Evolutionary conservation across 2,797 vertebrate species (phyloP).

Genomic region (Sebastes jordani): DNA sequence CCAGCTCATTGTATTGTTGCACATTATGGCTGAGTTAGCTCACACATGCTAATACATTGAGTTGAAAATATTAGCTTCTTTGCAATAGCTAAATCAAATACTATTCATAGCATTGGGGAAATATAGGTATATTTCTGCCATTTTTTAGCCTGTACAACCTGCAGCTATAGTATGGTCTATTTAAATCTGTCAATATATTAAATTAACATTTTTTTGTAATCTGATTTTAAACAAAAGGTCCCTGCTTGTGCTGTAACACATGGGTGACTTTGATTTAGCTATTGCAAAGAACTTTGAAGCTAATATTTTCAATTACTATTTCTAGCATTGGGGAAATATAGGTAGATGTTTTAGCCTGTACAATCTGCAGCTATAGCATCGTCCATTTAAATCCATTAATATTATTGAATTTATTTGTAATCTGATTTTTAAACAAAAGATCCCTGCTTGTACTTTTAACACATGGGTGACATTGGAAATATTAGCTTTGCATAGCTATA

Average conservation of each 20-base stretch:
- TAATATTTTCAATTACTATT: too few species aligned
- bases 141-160: neutral
- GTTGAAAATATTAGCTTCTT: neutral
- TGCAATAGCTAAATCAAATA: neutral
- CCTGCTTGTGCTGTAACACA: neutral
- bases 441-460: neutral
- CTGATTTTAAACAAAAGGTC: constrained; percentile 12
- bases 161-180: too few species aligned
- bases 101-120: neutral
- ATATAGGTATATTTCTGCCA: neutral
- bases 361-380: neutral
- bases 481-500: too few species aligned
- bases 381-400: neutral
- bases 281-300: too few species aligned
- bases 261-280: too few species aligned
- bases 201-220: neutral
- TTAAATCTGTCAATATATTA: neutral
- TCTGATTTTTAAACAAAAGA: constrained; percentile 12
- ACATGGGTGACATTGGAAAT: neutral
- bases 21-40: neutral
- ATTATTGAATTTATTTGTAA: neutral
- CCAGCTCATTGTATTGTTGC: neutral
- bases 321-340: neutral
- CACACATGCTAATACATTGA: constrained; percentile 15
- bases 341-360: too few species aligned